These are phyloP conservation scores for Drosophila bocki DNA, from an alignment of 1,140 invertebrate species.

Conservation along the genomic window DNA sequence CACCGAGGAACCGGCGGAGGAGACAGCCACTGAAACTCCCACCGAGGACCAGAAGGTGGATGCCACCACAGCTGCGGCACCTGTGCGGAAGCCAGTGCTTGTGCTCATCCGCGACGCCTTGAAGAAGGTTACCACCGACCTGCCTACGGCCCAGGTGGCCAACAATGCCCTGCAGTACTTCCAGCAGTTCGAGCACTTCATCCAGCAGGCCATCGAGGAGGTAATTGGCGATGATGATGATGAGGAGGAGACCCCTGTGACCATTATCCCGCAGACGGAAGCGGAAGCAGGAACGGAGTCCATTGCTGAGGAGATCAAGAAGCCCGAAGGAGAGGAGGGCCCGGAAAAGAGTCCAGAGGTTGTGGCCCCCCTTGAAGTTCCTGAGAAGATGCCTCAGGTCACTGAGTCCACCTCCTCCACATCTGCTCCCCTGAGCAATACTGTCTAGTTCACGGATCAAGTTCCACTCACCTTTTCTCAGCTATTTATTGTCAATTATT, in stretches of 20 bases:
- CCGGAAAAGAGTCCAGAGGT: slow-evolving; percentile 3
- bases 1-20: slow-evolving; percentile 19
- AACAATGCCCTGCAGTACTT: slow-evolving; percentile 81
- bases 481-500: slow-evolving; percentile 73
- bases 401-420: slow-evolving; percentile 16
- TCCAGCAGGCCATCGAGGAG: slow-evolving; percentile 80
- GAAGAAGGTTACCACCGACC: slow-evolving; percentile 76
- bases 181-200: slow-evolving; percentile 82
- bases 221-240: slow-evolving; percentile 78
- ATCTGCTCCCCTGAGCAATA: slow-evolving; percentile 40
- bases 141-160: slow-evolving; percentile 80
- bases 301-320: slow-evolving; percentile 29
- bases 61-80: slow-evolving; percentile 26
- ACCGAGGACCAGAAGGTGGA: slow-evolving; percentile 33
- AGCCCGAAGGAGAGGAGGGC: slow-evolving; percentile 37
- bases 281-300: slow-evolving; percentile 6
- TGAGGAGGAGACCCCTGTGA: slow-evolving; percentile 59
- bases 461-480: slow-evolving; percentile 27
- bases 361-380: not conserved
- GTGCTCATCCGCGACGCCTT: slow-evolving; percentile 79
- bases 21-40: slow-evolving; percentile 39
- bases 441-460: slow-evolving; percentile 37
- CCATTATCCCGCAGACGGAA: slow-evolving; percentile 18
- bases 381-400: slow-evolving; percentile 1
- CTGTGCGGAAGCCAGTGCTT: slow-evolving; percentile 69